Evolutionary conservation across 2,113 vertebrate genomes (phyloP), one percentile per base, ranked within the genome.

Genomic region (Pteronura brasiliensis): DNA sequence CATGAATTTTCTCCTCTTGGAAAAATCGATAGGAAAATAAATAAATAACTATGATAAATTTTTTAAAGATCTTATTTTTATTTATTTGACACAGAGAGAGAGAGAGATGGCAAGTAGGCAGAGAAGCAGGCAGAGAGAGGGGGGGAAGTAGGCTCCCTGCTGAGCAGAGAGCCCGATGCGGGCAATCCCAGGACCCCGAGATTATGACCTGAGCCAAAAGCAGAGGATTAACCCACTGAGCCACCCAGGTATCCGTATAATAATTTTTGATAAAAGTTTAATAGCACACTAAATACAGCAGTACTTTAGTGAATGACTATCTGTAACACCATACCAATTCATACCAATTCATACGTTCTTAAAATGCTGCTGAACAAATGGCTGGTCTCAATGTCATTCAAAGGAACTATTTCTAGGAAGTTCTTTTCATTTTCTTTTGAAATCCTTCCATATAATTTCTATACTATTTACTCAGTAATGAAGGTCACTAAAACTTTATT

Each of bases 341-440:
- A 82, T 80, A 44, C 47, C 85, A 82, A 55, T 82, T 83, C 72
- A 52, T 67, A 80, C 88, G 59, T 80, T 86, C 42, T 77, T 63
- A 97, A 42, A 92, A 55, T 65, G 36, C 29, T 87, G 65, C 11
- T 23, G 67, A 82, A 87, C 12, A 90, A 74, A 57, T n/a, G 47
- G 14, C 1, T 76, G 67, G 29, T 76, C 72, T 89, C 36, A 57
- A 49, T 83, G 4, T 82, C 25, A 80, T 39, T 55, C 67, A 93
- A 72, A 92, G 44, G n/a, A 87, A 83, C 25, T 61, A 34, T 39
- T 93, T 79, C 55, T 67, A 29, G 36, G 57, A 90, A 67, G 21
- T 87, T 81, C 93, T 94, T 90, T 81, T 88, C n/a, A 65, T 9
- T 67, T 65, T 93, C 39, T 74, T 93, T 86, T 57, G 29, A n/a